Evolutionary conservation across 2,113 vertebrate species (phyloP).

Genomic region (Otis tarda): DNA sequence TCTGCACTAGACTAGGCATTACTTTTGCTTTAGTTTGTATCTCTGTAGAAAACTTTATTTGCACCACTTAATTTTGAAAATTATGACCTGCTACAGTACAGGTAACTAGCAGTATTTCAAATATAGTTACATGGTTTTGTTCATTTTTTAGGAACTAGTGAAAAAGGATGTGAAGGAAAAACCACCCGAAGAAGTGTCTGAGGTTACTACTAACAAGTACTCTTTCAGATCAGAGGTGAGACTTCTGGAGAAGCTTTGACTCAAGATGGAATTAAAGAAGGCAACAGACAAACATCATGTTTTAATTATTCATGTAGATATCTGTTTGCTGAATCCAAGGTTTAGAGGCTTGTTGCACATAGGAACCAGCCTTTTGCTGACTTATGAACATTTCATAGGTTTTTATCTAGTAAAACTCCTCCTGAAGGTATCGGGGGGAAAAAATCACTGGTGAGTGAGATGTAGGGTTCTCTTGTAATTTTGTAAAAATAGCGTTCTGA

Average conservation of each 20-base stretch:
- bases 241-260: not conserved
- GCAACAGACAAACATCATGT: not conserved
- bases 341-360: not conserved
- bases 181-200: not conserved
- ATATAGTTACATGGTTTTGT: not conserved
- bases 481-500: not conserved
- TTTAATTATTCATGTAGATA: not conserved
- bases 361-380: not conserved
- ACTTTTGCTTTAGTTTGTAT: not conserved
- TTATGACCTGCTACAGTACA: not conserved
- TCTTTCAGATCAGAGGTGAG: not conserved
- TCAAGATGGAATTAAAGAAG: not conserved
- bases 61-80: not conserved
- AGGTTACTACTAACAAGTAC: not conserved
- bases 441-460: not conserved
- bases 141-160: constrained; percentile 10
- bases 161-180: not conserved
- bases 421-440: not conserved
- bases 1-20: not conserved
- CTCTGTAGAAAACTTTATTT: not conserved
- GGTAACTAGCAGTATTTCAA: not conserved
- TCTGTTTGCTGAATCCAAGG: not conserved
- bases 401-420: not conserved
- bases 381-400: not conserved
- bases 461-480: not conserved